phyloP scores from a whole-genome alignment of 92 coral and sea anemone species.

The Palythoa grandis region DNA sequence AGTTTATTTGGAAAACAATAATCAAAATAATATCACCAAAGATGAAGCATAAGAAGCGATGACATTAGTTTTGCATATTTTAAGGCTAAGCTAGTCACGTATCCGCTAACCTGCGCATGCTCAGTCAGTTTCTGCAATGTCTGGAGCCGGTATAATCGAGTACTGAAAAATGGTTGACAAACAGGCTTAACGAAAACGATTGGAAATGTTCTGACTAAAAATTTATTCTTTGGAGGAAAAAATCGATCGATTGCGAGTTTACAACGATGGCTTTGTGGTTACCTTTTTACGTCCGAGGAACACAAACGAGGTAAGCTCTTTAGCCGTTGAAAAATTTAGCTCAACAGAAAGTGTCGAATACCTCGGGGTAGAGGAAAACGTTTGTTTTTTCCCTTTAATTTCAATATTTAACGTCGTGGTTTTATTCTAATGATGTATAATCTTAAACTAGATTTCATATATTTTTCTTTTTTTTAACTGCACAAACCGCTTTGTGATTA shows the following conservation, averaged over 20 bases:
- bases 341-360: neutral
- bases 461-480: neutral
- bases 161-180: conserved; percentile 31
- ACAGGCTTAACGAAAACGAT: conserved; percentile 13
- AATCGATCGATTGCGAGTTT: neutral
- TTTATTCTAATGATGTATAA: neutral
- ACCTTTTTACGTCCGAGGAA: neutral
- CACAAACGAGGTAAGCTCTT: conserved; percentile 8
- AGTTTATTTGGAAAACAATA: conserved; percentile 27
- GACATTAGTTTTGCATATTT: conserved; percentile 41
- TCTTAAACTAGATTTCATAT: neutral
- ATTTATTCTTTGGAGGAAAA: neutral
- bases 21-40: conserved; percentile 31
- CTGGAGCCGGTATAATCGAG: conserved; percentile 10
- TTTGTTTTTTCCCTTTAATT: neutral
- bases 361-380: neutral
- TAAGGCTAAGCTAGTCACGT: conserved; percentile 18
- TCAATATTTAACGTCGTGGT: neutral
- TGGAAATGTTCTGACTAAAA: conserved; percentile 6
- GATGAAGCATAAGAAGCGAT: conserved; percentile 4
- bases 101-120: conserved; percentile 25
- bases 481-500: neutral
- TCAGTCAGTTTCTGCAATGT: neutral
- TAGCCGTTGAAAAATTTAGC: neutral
- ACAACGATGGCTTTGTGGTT: neutral